A percentile compares a stretch with the other conserved stretches of the same genome.
These are phyloP conservation scores for Lymantria monacha DNA, from an alignment of 2,888 invertebrate genomes.

Conservation along the genomic window DNA sequence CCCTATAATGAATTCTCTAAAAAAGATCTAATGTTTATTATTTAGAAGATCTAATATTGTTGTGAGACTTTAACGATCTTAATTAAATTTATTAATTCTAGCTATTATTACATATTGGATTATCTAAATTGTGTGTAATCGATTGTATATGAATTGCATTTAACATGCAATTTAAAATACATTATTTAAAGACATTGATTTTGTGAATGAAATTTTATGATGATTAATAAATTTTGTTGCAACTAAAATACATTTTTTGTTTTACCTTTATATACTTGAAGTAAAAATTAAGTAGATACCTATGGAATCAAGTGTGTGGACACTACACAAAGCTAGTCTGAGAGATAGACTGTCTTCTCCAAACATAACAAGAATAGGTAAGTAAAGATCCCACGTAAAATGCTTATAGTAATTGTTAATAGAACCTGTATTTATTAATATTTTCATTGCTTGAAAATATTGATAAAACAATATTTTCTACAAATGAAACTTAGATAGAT, in stretches of 20 bases:
- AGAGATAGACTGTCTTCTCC: too few species aligned
- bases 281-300: too few species aligned
- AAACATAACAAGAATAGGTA: too few species aligned
- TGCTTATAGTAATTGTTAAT: too few species aligned
- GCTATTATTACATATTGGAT: constrained; percentile 1
- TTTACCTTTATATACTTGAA: neutral
- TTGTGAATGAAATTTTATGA: constrained; percentile 27
- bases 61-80: constrained; percentile 7
- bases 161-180: constrained; percentile 27
- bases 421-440: too few species aligned
- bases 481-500: too few species aligned
- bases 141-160: constrained; percentile 33
- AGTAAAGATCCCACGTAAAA: too few species aligned
- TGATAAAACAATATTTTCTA: too few species aligned
- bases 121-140: constrained; percentile 17
- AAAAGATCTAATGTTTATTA: constrained; percentile 9
- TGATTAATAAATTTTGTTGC: constrained; percentile 24
- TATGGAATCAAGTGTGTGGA: too few species aligned
- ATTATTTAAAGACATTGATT: constrained; percentile 27
- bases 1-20: constrained; percentile 1
- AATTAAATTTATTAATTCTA: neutral
- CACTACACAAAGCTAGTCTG: too few species aligned
- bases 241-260: constrained; percentile 4
- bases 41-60: constrained; percentile 2
- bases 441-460: too few species aligned